Conservation (phyloP, 2,888 invertebrate genomes). For the Microplitis deprimator region DNA sequence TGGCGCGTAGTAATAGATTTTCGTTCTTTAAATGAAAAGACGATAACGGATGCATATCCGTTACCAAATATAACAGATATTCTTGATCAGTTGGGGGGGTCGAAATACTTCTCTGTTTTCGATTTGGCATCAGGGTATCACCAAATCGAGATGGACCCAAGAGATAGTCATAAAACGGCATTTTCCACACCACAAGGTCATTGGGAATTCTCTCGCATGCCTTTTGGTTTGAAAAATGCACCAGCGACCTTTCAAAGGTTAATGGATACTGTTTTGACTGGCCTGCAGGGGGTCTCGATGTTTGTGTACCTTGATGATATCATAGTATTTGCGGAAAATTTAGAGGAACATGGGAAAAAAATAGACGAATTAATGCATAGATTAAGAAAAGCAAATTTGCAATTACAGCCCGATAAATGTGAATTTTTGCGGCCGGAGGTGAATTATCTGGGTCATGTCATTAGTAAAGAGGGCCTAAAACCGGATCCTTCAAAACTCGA, state of each 20-base stretch:
- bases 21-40: conserved; percentile 55
- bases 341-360: too few species aligned
- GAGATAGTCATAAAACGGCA: conserved; percentile 28
- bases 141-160: conserved; percentile 24
- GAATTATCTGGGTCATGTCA: too few species aligned
- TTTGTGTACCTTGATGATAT: conserved; percentile 57
- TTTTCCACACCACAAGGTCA: conserved; percentile 28
- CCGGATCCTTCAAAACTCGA: too few species aligned
- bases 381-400: too few species aligned
- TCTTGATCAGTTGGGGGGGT: conserved; percentile 53
- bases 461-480: too few species aligned
- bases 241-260: neutral
- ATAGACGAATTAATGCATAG: too few species aligned
- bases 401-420: too few species aligned
- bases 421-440: too few species aligned
- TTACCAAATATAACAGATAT: conserved; percentile 57
- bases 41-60: conserved; percentile 56
- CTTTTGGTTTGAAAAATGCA: neutral
- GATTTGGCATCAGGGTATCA: conserved; percentile 41
- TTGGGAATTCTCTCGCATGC: conserved; percentile 10
- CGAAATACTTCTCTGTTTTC: conserved; percentile 44
- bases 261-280: conserved; percentile 33
- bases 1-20: conserved; percentile 58
- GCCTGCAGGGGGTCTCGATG: too few species aligned
- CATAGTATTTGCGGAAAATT: conserved; percentile 46